phyloP scores from a whole-genome alignment of 2,113 vertebrate genomes.

The Phalacrocorax brasilianus region DNA sequence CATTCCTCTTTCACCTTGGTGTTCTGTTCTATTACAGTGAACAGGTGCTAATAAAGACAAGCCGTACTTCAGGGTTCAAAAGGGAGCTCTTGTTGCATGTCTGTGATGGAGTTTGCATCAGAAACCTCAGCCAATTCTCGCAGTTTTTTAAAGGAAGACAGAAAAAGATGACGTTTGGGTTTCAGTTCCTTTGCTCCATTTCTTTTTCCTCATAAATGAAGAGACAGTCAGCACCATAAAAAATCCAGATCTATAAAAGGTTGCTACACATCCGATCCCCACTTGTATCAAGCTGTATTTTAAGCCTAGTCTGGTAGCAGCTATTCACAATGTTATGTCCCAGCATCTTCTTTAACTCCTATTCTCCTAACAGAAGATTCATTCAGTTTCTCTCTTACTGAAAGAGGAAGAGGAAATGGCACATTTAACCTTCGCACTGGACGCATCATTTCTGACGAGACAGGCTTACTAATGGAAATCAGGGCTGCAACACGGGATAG shows the following conservation, averaged over 20 bases:
- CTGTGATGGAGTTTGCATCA: not conserved
- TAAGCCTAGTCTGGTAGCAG: not conserved
- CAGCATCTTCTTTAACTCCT: not conserved
- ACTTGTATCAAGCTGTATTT: not conserved
- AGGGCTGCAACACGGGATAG: not conserved
- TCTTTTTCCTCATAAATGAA: not conserved
- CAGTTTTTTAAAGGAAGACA: not conserved
- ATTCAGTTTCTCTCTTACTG: not conserved
- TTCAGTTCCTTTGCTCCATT: not conserved
- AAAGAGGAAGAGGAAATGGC: not conserved
- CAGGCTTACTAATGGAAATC: not conserved
- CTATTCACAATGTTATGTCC: not conserved
- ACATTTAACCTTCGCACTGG: not conserved
- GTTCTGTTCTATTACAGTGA: not conserved
- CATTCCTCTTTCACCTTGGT: not conserved
- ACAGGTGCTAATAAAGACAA: not conserved
- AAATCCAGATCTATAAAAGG: not conserved
- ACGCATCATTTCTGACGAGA: not conserved
- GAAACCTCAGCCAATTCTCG: not conserved
- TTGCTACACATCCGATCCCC: not conserved
- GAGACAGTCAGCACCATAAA: not conserved
- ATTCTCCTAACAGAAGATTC: not conserved
- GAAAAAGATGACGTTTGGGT: not conserved
- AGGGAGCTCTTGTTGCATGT: not conserved
- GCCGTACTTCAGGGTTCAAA: not conserved